phyloP scores from a whole-genome alignment of 2,888 invertebrate species.

The Cerceris rybyensis region DNA sequence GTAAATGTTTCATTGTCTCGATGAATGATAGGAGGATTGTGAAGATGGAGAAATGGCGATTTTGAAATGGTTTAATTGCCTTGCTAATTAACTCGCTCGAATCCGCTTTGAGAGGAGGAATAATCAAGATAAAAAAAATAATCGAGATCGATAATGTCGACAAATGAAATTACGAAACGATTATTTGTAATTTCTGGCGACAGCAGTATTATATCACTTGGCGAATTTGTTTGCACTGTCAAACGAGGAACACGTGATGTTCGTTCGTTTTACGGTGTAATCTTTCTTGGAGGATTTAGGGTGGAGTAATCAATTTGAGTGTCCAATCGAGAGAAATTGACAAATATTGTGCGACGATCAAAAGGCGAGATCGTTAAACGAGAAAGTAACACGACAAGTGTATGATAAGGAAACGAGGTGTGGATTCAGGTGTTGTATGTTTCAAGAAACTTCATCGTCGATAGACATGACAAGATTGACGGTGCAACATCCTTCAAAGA shows the following conservation, averaged over 20 bases:
- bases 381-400: background rate
- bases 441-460: background rate
- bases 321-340: background rate
- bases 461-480: conserved; percentile 48
- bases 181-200: conserved; percentile 28
- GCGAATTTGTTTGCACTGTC: conserved; percentile 5
- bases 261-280: background rate
- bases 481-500: conserved; percentile 18
- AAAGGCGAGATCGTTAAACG: conserved; percentile 14
- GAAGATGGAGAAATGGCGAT: too few species aligned
- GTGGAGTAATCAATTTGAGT: background rate
- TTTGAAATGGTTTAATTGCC: too few species aligned
- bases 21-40: too few species aligned
- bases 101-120: too few species aligned
- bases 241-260: background rate
- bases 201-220: conserved; percentile 13
- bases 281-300: background rate
- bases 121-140: too few species aligned
- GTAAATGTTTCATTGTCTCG: too few species aligned
- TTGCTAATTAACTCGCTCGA: too few species aligned
- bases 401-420: conserved; percentile 19
- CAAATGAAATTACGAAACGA: too few species aligned
- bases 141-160: too few species aligned
- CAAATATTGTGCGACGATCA: background rate
- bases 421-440: conserved; percentile 52